phyloP scores from a whole-genome alignment of 2,888 invertebrate genomes.

The Thereva nobilitata region DNA sequence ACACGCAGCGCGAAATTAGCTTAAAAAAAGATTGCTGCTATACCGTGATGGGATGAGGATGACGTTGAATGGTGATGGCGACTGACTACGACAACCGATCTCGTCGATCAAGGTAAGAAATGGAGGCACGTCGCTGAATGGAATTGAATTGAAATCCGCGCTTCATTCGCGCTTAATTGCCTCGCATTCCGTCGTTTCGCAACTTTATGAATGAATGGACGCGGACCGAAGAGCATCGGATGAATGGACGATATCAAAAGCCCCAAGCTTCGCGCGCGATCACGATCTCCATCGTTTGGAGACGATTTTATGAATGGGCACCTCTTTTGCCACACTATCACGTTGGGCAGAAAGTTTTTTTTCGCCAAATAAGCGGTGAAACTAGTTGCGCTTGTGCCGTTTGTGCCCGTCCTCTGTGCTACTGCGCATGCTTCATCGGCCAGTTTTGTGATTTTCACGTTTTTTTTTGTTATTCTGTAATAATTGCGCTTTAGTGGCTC shows the following conservation, averaged over 20 bases:
- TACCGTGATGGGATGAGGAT: constrained; percentile 4
- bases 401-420: constrained; percentile 1
- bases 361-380: constrained; percentile 32
- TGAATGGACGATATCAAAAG: constrained; percentile 30
- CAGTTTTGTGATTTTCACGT: not conserved
- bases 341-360: constrained; percentile 32
- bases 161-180: constrained; percentile 35
- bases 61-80: constrained; percentile 12
- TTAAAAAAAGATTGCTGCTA: not conserved
- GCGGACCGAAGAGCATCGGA: not conserved
- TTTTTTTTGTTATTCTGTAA: no score
- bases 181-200: constrained; percentile 33
- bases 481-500: no score
- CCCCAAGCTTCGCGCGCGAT: constrained; percentile 6
- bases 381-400: constrained; percentile 20
- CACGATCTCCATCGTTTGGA: constrained; percentile 14
- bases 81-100: constrained; percentile 7
- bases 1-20: constrained; percentile 15
- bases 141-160: constrained; percentile 32
- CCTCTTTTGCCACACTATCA: no score
- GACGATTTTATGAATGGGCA: constrained; percentile 36
- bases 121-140: constrained; percentile 26
- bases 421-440: constrained; percentile 7
- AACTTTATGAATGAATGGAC: constrained; percentile 38
- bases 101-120: constrained; percentile 23